A percentile compares a stretch with the other conserved stretches of the same genome.
phyloP scores from a whole-genome alignment of 1,140 invertebrate species.

The Panagrolaimus sp. region DNA sequence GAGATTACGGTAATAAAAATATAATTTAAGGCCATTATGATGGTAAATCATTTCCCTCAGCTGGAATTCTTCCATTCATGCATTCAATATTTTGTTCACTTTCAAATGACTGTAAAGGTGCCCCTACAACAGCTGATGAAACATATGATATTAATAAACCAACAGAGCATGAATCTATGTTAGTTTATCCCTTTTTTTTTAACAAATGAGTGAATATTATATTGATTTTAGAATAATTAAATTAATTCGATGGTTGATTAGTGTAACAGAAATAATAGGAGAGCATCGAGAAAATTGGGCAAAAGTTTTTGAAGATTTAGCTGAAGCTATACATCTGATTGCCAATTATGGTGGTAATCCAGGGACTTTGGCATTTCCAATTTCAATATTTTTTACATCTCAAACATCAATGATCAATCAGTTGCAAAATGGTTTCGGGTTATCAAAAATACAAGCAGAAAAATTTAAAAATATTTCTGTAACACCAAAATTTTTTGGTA shows the following conservation, averaged over 20 bases:
- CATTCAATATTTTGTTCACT: conserved; percentile 63
- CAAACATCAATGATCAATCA: neutral
- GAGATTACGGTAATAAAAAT: neutral
- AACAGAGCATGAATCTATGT: conserved; percentile 12
- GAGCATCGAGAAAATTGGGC: neutral
- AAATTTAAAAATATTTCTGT: conserved; percentile 22
- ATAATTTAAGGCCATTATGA: conserved; percentile 23
- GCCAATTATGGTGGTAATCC: neutral
- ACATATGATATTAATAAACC: conserved; percentile 37
- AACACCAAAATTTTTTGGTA: conserved; percentile 10
- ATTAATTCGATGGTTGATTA: neutral
- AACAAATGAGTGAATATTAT: neutral
- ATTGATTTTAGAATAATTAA: conserved; percentile 2
- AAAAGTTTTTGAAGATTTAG: neutral
- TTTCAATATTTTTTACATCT: neutral
- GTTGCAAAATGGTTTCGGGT: neutral
- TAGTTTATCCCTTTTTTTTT: neutral
- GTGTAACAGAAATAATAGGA: neutral
- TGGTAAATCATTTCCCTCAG: conserved; percentile 64
- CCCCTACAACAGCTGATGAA: conserved; percentile 44
- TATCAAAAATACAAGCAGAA: neutral
- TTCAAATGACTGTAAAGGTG: conserved; percentile 64
- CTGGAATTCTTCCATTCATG: conserved; percentile 64
- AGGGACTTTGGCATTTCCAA: neutral
- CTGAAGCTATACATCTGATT: neutral